These are phyloP conservation scores for Eulemur mongoz DNA, from an alignment of 2,797 vertebrate genomes.

Conservation along the genomic window DNA sequence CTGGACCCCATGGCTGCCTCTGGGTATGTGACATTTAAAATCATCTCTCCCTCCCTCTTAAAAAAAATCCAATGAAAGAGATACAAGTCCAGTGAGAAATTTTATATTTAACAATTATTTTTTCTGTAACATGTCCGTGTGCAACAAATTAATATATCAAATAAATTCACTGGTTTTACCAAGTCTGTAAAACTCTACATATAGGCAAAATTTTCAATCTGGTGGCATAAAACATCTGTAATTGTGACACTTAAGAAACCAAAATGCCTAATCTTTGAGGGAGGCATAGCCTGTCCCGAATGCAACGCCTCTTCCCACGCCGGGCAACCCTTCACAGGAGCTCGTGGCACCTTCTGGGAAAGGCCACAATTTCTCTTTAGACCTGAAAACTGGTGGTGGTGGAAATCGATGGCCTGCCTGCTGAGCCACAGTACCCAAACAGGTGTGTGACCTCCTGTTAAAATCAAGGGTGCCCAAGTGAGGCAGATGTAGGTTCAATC, in stretches of 20 bases:
- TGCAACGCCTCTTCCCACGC: neutral
- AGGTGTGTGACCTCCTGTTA: neutral
- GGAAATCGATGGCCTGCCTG: neutral
- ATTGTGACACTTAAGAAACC: neutral
- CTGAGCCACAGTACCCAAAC: neutral
- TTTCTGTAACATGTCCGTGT: neutral
- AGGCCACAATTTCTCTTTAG: neutral
- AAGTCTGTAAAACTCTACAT: neutral
- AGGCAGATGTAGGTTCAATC: neutral
- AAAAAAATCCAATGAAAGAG: neutral
- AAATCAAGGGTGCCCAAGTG: neutral
- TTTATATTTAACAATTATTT: neutral
- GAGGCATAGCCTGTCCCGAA: neutral
- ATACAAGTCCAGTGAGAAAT: neutral
- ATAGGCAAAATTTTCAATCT: neutral
- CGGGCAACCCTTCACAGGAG: too few relatives aligned
- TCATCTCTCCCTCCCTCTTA: neutral
- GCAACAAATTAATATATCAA: neutral
- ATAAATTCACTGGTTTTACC: neutral
- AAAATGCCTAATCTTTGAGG: neutral
- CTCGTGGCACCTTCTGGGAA: too few relatives aligned
- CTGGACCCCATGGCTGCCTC: neutral
- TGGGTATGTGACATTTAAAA: slow-evolving; percentile 10
- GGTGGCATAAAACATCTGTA: neutral
- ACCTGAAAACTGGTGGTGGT: neutral